Evolutionary conservation across 1,140 invertebrate genomes (phyloP).

Genomic region (Dreissena rostriformis): DNA sequence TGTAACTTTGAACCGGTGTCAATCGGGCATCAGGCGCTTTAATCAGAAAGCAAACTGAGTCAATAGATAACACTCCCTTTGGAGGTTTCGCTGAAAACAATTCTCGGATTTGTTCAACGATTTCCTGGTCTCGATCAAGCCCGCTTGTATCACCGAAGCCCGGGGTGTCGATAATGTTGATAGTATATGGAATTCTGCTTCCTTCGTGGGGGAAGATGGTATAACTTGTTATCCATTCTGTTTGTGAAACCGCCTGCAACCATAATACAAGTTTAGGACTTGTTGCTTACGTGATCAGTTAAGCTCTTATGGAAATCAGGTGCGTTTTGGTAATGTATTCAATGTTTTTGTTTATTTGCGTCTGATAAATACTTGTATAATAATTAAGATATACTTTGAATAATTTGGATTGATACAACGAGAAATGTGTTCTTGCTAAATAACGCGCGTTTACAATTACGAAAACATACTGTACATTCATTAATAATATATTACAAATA

Average conservation of each 20-base stretch:
- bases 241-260: slow-evolving; percentile 52
- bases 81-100: slow-evolving; percentile 30
- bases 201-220: slow-evolving; percentile 14
- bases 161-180: slow-evolving; percentile 52
- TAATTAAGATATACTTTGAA: slow-evolving; percentile 35
- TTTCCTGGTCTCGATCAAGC: slow-evolving; percentile 38
- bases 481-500: background rate
- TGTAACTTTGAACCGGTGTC: slow-evolving; percentile 49
- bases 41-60: slow-evolving; percentile 56
- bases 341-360: background rate
- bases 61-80: slow-evolving; percentile 45
- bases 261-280: background rate
- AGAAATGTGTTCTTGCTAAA: background rate
- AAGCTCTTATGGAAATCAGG: slow-evolving; percentile 53
- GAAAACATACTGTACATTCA: background rate
- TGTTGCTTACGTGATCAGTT: background rate
- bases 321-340: slow-evolving; percentile 13
- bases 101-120: slow-evolving; percentile 51
- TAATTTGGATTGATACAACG: slow-evolving; percentile 24
- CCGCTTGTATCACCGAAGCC: slow-evolving; percentile 54
- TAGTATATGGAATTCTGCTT: slow-evolving; percentile 17
- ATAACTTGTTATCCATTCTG: slow-evolving; percentile 55
- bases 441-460: background rate
- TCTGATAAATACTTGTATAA: slow-evolving; percentile 35
- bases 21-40: slow-evolving; percentile 43